Conservation (phyloP, 2,888 invertebrate genomes). For the Stratiomys singularior region DNA sequence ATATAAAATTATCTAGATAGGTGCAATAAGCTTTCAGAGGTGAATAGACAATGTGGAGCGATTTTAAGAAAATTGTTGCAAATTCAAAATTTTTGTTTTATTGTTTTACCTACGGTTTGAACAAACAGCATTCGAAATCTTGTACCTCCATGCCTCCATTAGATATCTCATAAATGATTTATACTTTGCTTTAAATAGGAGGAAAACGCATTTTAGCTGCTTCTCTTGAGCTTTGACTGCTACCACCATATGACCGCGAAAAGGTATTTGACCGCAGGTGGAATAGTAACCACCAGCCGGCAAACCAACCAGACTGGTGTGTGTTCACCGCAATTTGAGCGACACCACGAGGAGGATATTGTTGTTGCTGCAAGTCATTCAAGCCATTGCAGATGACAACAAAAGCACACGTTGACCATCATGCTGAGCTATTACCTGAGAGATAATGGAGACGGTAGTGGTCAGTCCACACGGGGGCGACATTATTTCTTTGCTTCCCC, state of each 20-base stretch:
- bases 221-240: not conserved
- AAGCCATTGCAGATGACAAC: not conserved
- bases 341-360: slow-evolving; percentile 13
- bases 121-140: too few relatives aligned
- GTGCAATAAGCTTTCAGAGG: too few relatives aligned
- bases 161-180: too few relatives aligned
- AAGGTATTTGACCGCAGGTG: slow-evolving; percentile 40
- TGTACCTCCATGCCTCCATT: too few relatives aligned
- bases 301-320: slow-evolving; percentile 33
- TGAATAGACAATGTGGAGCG: too few relatives aligned
- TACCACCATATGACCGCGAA: not conserved
- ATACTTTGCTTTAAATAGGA: too few relatives aligned
- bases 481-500: slow-evolving; percentile 16
- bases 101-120: too few relatives aligned
- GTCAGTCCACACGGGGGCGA: slow-evolving; percentile 23
- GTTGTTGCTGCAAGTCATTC: not conserved
- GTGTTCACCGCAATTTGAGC: slow-evolving; percentile 7
- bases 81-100: too few relatives aligned
- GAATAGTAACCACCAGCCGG: slow-evolving; percentile 17
- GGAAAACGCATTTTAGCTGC: not conserved
- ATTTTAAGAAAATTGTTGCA: too few relatives aligned
- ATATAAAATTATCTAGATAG: too few relatives aligned
- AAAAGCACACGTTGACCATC: not conserved
- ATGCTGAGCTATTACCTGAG: not conserved
- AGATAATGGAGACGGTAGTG: not conserved